Conservation (phyloP, 2,888 invertebrate genomes). For the Hemithea aestivaria region DNA sequence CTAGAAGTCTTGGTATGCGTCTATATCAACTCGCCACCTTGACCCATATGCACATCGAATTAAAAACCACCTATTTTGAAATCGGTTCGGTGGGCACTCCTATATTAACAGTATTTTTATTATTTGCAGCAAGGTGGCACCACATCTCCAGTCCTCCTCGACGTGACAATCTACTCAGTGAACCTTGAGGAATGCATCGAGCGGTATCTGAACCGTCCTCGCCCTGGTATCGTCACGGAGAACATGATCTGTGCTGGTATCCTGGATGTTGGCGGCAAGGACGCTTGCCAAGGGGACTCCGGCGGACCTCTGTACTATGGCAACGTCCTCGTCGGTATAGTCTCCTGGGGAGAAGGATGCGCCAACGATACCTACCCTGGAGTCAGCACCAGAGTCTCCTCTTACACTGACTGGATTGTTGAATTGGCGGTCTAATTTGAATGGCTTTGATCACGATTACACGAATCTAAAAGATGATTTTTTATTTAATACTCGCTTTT, state of each 20-base stretch:
- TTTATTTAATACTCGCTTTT: not conserved
- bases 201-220: constrained; percentile 33
- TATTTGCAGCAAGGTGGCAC: constrained; percentile 32
- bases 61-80: too few species aligned
- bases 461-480: too few species aligned
- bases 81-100: too few species aligned
- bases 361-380: constrained; percentile 57
- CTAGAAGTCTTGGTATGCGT: too few species aligned
- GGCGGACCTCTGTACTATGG: constrained; percentile 55
- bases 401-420: constrained; percentile 36
- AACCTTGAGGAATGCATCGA: constrained; percentile 40
- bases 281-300: constrained; percentile 44
- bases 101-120: too few species aligned
- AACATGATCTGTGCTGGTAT: constrained; percentile 50
- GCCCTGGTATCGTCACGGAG: constrained; percentile 23
- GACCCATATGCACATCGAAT: too few species aligned
- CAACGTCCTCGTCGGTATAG: constrained; percentile 48
- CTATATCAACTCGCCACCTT: too few species aligned
- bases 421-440: constrained; percentile 5
- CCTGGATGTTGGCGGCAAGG: constrained; percentile 34
- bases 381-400: constrained; percentile 53
- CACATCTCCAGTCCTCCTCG: constrained; percentile 32
- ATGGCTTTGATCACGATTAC: too few species aligned
- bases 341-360: constrained; percentile 63
- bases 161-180: constrained; percentile 47